Evolutionary conservation across 1,140 invertebrate species (phyloP).

Genomic region (Campoletis sonorensis): DNA sequence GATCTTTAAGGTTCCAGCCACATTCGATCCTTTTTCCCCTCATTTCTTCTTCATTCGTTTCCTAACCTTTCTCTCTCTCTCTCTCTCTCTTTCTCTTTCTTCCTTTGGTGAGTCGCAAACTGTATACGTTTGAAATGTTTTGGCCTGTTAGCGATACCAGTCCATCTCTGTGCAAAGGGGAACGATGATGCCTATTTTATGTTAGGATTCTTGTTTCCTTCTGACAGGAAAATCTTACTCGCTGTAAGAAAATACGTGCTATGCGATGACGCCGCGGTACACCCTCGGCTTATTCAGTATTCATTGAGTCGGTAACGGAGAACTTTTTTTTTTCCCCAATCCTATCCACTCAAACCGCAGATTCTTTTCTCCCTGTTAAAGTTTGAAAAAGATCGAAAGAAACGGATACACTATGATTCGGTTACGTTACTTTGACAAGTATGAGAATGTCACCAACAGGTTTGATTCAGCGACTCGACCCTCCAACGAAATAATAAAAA

Average conservation of each 20-base stretch:
- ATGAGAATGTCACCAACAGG: background rate
- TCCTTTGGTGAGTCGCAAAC: conserved; percentile 2
- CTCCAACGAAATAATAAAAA: too few species aligned
- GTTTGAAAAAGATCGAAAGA: background rate
- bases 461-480: background rate
- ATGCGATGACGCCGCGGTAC: background rate
- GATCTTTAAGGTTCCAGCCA: background rate
- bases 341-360: background rate
- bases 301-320: background rate
- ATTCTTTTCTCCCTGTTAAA: background rate
- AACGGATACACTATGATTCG: background rate
- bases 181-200: conserved; percentile 19
- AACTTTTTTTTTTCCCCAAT: background rate
- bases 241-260: background rate
- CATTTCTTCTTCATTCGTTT: background rate
- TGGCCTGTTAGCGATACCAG: conserved; percentile 9
- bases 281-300: conserved; percentile 16
- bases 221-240: conserved; percentile 26
- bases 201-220: conserved; percentile 14
- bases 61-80: background rate
- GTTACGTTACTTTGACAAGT: background rate
- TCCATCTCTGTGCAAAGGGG: background rate
- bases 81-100: background rate
- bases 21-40: background rate
- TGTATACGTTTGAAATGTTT: conserved; percentile 30